Base-by-base conservation (phyloP, 2,797 vertebrate genomes). In the Rallus crepitans region DNA sequence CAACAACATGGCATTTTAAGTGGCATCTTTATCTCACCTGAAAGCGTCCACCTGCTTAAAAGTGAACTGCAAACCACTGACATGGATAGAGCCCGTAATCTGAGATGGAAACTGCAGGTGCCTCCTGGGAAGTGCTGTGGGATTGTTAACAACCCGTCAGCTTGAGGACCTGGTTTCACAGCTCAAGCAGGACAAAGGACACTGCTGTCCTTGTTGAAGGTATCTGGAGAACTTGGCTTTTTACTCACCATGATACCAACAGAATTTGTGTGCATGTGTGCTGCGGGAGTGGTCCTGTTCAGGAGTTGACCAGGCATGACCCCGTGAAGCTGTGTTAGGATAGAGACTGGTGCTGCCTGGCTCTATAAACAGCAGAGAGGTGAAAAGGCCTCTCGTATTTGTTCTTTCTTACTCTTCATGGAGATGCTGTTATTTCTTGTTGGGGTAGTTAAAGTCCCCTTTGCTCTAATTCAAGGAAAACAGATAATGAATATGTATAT, bases 181-280 rank as follows among this genome's bases (percentile, higher is more conserved):
- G 28, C 37, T 79, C n/a, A 37, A 15, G 69, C 63, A 40, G 40
- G 23, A 78, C 40, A 45, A 53, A 61, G 17, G 19, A 4, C 12
- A 18, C 19, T 0, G 0, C 15, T 50, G 35, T 17, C 28, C 18
- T 64, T 70, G 57, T 7, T 0, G 0, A 87, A 72, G 13, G 27
- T 15, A 61, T 15, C 12, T 71, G 31, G 27, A 68, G 53, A 71
- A 30, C 20, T 37, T 61, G 37, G 5, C 25, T 63, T 31, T 76
- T 50, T 55, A 15, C 12, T 72, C 16, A 72, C 23, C 21, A 4
- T 4, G 18, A 20, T 59, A 21, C 30, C 55, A 24, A 45, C 19
- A 15, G 9, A 40, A 33, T 9, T 77, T 33, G 10, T 1, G 8
- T 0, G 0, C 15, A 11, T 35, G 24, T 73, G 24, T 73, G 18